Percentiles rank a stretch among this genome's conserved stretches.
phyloP scores from a whole-genome alignment of 2,113 vertebrate genomes.

The Actinemys pallida region DNA sequence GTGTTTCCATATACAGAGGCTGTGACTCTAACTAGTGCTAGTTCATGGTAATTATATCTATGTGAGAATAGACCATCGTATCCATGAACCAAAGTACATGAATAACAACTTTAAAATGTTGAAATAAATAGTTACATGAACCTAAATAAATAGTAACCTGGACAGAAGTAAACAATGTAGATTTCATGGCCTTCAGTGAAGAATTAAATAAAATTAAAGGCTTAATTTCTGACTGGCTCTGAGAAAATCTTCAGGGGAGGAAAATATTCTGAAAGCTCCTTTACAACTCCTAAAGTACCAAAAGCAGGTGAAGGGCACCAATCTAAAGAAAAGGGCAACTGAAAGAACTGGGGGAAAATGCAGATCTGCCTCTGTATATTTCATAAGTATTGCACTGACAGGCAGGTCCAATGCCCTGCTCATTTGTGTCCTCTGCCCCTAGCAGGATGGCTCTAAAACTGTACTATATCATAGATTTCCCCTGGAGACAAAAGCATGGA shows the following conservation, averaged over 20 bases:
- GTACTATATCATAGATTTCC: neutral
- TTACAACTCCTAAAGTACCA: neutral
- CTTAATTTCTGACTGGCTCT: neutral
- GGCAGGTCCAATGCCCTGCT: neutral
- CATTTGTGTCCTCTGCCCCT: neutral
- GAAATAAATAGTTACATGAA: neutral
- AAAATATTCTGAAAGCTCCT: neutral
- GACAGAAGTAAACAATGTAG: neutral
- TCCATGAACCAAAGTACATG: neutral
- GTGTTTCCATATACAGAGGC: neutral
- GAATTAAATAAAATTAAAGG: neutral
- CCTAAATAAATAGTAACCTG: neutral
- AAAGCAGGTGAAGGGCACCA: neutral
- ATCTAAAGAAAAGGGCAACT: neutral
- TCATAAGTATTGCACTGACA: neutral
- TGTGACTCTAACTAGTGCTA: slow-evolving; percentile 2
- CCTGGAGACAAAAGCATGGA: neutral
- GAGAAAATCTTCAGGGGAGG: neutral
- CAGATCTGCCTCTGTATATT: neutral
- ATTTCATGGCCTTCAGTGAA: neutral
- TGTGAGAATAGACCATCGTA: slow-evolving; percentile 9
- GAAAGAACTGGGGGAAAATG: neutral
- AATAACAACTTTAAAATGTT: neutral
- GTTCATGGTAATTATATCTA: slow-evolving; percentile 30
- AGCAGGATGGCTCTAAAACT: slow-evolving; percentile 3